These are phyloP conservation scores for Agrilus planipennis DNA, from an alignment of 1,140 invertebrate genomes.

Conservation along the genomic window DNA sequence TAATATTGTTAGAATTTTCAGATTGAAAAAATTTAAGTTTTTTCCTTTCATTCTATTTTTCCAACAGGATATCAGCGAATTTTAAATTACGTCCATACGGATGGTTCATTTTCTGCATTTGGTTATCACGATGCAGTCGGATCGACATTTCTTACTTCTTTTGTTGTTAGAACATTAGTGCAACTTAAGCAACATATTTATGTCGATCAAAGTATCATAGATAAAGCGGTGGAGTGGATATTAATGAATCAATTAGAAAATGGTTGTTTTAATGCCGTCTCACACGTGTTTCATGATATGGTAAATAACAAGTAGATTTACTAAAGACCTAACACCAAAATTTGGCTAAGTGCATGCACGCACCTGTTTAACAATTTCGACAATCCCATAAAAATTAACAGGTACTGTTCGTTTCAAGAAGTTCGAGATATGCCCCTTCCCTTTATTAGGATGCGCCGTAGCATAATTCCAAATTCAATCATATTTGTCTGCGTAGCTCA, in stretches of 20 bases:
- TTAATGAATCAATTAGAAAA: conserved; percentile 51
- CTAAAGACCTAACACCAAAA: too few species aligned
- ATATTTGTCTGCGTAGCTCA: too few species aligned
- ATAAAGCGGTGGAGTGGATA: conserved; percentile 55
- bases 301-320: conserved; percentile 16
- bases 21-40: background rate
- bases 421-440: too few species aligned
- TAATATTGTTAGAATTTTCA: background rate
- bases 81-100: conserved; percentile 53
- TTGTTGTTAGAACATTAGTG: conserved; percentile 61
- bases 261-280: conserved; percentile 60
- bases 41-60: conserved; percentile 5
- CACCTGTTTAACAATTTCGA: background rate
- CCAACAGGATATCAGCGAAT: conserved; percentile 56
- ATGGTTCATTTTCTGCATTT: conserved; percentile 71
- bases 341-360: background rate
- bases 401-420: too few species aligned
- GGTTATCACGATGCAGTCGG: conserved; percentile 41
- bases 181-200: conserved; percentile 51
- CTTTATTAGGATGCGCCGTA: too few species aligned
- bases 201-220: conserved; percentile 55
- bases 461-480: too few species aligned
- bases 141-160: conserved; percentile 68
- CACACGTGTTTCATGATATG: conserved; percentile 52
- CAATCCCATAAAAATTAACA: conserved; percentile 2